Base-by-base conservation (phyloP, 2,113 vertebrate species). In the Enhydra lutris region DNA sequence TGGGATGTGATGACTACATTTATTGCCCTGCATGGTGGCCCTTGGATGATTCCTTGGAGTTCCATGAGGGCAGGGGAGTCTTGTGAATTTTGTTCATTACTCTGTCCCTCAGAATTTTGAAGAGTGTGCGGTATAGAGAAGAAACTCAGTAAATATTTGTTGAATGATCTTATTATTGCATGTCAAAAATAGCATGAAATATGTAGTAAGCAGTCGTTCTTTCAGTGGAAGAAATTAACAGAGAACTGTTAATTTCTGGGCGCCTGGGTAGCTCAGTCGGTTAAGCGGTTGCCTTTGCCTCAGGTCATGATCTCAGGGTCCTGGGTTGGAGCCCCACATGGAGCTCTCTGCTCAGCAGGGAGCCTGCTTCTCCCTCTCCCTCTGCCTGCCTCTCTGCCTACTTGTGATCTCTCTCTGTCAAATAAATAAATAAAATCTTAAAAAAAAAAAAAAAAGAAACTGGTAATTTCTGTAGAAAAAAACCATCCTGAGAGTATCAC, bases 181-280 rank as follows among this genome's bases (percentile, higher is more conserved):
- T 91, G 94, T 74, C 20, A 88, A 96, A 97, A 89, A 73, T 69
- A 94, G 39, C n/a, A 12, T 24, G 24, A 63, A 34, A n/a, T 76
- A 65, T 65, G 4, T 59, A 93, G 57, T 69, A 84, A 52, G 65
- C 42, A 87, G 96, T 94, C 65, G 6, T 7, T 79, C 73, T 95
- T 95, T 95, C 36, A 86, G 12, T 67, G 79, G 71, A 90, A 96
- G 47, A 80, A 89, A 61, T 74, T 78, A 86, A 89, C 80, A 57
- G 39, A 88, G 52, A 55, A 73, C 15, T 85, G 23, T 4, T 74
- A 31, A 89, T 95, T 97, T 55, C 12, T 91, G 1, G 15, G 50
- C 1, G 15, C 15, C 50, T 52, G 14, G 50, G 15, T 52, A 14
- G 50, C 50, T 52, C 50, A 52, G 15, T 52, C 15, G 4, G 50